These are phyloP conservation scores for Drosophila trapezifrons DNA, from an alignment of 1,140 invertebrate genomes.

Conservation along the genomic window DNA sequence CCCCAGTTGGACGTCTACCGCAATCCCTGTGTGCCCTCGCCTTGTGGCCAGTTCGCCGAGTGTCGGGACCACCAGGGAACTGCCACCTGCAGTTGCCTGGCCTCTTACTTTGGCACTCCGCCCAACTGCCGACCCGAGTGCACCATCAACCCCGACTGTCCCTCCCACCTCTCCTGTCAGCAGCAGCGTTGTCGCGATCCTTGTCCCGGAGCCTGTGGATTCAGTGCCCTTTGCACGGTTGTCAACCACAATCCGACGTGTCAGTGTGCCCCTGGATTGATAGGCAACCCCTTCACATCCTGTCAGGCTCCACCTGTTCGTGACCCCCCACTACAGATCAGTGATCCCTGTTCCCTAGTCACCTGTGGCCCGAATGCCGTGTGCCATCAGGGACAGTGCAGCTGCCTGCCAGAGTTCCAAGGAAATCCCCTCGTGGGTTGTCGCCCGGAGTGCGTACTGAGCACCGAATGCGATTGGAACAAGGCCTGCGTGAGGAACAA, in stretches of 20 bases:
- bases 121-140: constrained; percentile 92
- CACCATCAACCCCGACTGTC: constrained; percentile 89
- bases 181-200: constrained; percentile 92
- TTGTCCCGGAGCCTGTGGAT: constrained; percentile 91
- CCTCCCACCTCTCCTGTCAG: constrained; percentile 89
- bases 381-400: constrained; percentile 86
- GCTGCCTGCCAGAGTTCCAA: constrained; percentile 87
- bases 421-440: constrained; percentile 89
- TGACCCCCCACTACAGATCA: constrained; percentile 16
- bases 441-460: constrained; percentile 92
- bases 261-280: constrained; percentile 86
- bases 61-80: constrained; percentile 86
- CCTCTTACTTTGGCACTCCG: constrained; percentile 89
- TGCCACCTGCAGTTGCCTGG: constrained; percentile 89
- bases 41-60: constrained; percentile 88
- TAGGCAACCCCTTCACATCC: constrained; percentile 84
- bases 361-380: constrained; percentile 88
- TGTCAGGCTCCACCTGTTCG: constrained; percentile 70
- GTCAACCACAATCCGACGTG: constrained; percentile 89
- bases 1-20: constrained; percentile 86
- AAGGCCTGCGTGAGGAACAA: constrained; percentile 90
- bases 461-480: constrained; percentile 90
- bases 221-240: constrained; percentile 88
- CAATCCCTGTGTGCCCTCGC: constrained; percentile 89
- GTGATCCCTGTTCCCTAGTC: constrained; percentile 86